Evolutionary conservation across 2,888 invertebrate species (phyloP).

Genomic region (Lysandra coridon): DNA sequence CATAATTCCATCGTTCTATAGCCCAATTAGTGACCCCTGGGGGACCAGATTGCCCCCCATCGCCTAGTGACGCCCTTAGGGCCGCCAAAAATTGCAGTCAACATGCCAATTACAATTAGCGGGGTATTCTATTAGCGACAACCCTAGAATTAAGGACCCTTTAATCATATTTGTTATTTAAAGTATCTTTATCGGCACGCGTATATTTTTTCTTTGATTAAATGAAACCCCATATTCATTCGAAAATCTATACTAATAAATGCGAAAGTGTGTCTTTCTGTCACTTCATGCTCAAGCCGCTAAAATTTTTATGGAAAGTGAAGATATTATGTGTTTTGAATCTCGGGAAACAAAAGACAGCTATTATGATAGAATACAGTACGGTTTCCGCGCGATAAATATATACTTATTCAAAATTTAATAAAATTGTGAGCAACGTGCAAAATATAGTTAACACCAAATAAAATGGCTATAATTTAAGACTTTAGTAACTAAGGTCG

Average conservation of each 20-base stretch:
- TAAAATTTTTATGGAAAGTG: not conserved
- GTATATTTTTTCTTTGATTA: not conserved
- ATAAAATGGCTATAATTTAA: too few relatives aligned
- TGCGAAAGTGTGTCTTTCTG: not conserved
- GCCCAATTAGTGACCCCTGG: constrained; percentile 33
- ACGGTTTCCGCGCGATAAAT: too few relatives aligned
- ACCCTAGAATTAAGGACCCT: constrained; percentile 8
- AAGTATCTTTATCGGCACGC: constrained; percentile 26
- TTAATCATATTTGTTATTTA: constrained; percentile 33
- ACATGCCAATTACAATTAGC: constrained; percentile 61
- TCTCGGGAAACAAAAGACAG: too few relatives aligned
- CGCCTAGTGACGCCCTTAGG: constrained; percentile 48
- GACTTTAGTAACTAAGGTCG: too few relatives aligned
- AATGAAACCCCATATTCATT: not conserved
- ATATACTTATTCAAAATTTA: too few relatives aligned
- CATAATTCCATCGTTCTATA: constrained; percentile 17
- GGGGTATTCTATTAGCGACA: constrained; percentile 27
- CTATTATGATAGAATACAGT: too few relatives aligned
- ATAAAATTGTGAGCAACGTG: too few relatives aligned
- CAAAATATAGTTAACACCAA: too few relatives aligned
- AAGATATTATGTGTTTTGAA: too few relatives aligned
- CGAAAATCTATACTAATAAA: not conserved
- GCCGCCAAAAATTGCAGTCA: constrained; percentile 42
- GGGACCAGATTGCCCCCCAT: constrained; percentile 40
- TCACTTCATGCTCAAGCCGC: not conserved